Evolutionary conservation across 2,888 invertebrate species (phyloP).

Genomic region (Limenitis camilla): DNA sequence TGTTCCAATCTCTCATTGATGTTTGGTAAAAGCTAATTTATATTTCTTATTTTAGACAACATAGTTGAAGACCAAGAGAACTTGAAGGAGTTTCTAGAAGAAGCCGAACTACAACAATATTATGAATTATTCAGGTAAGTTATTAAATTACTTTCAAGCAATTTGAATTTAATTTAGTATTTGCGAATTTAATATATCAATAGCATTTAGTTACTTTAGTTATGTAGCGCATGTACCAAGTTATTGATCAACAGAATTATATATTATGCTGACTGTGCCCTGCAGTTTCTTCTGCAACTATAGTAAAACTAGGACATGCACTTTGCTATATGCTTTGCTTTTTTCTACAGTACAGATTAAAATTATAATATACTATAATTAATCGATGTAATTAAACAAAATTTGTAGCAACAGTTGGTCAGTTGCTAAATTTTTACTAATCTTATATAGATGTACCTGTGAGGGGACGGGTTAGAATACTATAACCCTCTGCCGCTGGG

Average conservation of each 20-base stretch:
- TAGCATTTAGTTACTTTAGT: background rate
- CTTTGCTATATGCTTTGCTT: background rate
- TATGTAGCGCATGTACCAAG: conserved; percentile 5
- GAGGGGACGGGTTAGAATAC: too few relatives aligned
- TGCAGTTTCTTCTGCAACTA: background rate
- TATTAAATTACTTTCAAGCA: conserved; percentile 2
- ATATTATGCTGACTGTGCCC: background rate
- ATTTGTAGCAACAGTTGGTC: too few relatives aligned
- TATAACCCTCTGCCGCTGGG: too few relatives aligned
- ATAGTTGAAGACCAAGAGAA: conserved; percentile 47
- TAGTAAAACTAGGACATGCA: background rate
- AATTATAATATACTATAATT: too few relatives aligned
- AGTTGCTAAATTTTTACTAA: too few relatives aligned
- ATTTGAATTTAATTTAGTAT: background rate
- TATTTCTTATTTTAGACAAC: conserved; percentile 55
- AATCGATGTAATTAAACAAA: too few relatives aligned
- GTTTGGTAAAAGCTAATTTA: background rate
- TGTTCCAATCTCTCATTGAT: too few relatives aligned
- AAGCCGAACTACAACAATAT: conserved; percentile 96
- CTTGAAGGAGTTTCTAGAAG: conserved; percentile 87
- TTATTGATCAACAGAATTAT: conserved; percentile 4
- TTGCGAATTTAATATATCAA: conserved; percentile 5
- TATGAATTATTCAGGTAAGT: conserved; percentile 55
- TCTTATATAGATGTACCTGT: too few relatives aligned
- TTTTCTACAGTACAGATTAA: background rate